Evolutionary conservation across 2,888 invertebrate species (phyloP), one percentile per base, ranked within the genome.

Genomic region (Nematopogon swammerdamellus): DNA sequence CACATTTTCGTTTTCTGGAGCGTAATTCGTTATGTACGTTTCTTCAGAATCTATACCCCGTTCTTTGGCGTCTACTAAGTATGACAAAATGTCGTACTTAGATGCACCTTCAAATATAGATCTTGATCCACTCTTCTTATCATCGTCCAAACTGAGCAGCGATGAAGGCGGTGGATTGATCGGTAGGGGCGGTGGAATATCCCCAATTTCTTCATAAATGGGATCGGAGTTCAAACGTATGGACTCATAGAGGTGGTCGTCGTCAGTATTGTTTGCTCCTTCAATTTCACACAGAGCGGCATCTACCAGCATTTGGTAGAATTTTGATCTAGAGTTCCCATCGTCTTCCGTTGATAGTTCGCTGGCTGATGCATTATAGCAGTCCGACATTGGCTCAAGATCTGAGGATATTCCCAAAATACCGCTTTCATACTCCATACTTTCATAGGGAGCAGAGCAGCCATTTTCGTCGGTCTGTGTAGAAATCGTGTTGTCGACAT

Each of bases 21-120:
- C 79, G 56, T 85, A 84, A 58, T 72, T 83, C 57, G 83, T 87
- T 19, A 85, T 85, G 57, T 88, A 88, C n/a, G 82, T 80, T 63
- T 88, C 88, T 70, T 88, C 88, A 50, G 85, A 81, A 57, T 85
- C 83, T 50, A 88, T 82, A 4, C 88, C 88, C 54, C 88, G 80
- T 67, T 89, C 89, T 72, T 91, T 90, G 52, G 92, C 91, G 66
- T 92, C 93, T 53, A 94, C 93, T 55, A 95, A 79, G 63, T 94
- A 95, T 52, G 91, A 92, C 48, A 95, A 80, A 59, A 95, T 91
- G 62, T 95, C 94, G 61, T 93, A 92, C 66, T 93, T 93, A 14
- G 92, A 91, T 51, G 90, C 90, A 48, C 91, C 87, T 72, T 89
- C 86, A 72, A 91, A 89, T 63, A 88, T 88, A 46, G 88, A 88